These are phyloP conservation scores for Spilarctia lutea DNA, from an alignment of 2,888 invertebrate species.

Conservation along the genomic window DNA sequence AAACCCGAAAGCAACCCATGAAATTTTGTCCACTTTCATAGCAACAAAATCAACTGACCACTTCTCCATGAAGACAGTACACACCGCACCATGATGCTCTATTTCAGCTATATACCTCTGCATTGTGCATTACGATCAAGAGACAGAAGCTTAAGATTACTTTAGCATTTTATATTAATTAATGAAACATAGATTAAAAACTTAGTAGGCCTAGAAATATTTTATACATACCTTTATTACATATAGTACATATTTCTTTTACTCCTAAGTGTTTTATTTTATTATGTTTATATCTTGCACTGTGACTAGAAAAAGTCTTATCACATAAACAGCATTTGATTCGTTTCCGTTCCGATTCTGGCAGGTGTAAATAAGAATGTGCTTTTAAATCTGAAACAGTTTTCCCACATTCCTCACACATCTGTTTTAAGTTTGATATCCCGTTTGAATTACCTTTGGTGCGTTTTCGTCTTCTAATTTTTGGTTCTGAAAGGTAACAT, in stretches of 20 bases:
- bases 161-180: background rate
- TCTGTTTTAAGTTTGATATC: conserved; percentile 40
- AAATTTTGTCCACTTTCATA: too few relatives aligned
- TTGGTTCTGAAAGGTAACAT: background rate
- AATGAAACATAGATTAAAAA: background rate
- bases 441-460: conserved; percentile 27
- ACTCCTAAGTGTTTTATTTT: conserved; percentile 72
- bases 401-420: conserved; percentile 78
- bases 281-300: conserved; percentile 67
- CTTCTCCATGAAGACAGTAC: too few relatives aligned
- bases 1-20: too few relatives aligned
- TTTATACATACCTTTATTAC: conserved; percentile 71
- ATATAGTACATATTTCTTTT: conserved; percentile 71
- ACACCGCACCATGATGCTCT: too few relatives aligned
- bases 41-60: too few relatives aligned
- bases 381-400: conserved; percentile 65
- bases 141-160: too few relatives aligned
- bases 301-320: conserved; percentile 61
- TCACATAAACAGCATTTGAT: conserved; percentile 69
- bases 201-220: too few relatives aligned
- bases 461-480: conserved; percentile 41
- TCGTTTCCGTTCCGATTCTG: conserved; percentile 51
- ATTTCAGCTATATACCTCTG: too few relatives aligned
- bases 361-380: conserved; percentile 63
- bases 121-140: too few relatives aligned